Base-by-base conservation (phyloP, 1,140 invertebrate genomes). In the Oncopodura yosiiana region DNA sequence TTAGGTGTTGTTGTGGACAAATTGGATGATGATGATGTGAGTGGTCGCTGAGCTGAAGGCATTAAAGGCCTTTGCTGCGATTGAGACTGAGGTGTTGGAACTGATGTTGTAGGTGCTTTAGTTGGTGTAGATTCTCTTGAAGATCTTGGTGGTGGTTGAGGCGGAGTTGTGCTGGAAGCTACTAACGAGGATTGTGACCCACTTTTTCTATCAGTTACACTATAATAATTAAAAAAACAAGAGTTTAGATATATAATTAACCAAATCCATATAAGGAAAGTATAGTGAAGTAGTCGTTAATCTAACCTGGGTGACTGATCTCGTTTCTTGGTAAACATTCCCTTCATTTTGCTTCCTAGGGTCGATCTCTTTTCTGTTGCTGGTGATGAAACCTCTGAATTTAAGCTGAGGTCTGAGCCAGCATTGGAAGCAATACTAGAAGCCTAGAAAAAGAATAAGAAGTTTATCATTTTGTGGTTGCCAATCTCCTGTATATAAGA, bases 401-500 rank as follows among this genome's bases (percentile, higher is more conserved):
- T 84, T 58, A 84, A 76, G 61, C 87, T 85, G 0, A 85, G 87
- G 63, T 83, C 83, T 11, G 83, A 86, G 32, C 69, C 81, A 82
- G 75, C 83, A 71, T 72, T 77, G 67, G 64, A 73, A 58, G 44
- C 59, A 38, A 66, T 49, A 39, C 59, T 36, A 26, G 53, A 41
- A 14, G 53, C 57, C 61, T 63, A 53, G 53, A 53, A 59, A 61
- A 44, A 50, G 36, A 24, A 37, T 46, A 51, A n/a, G n/a, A n/a
- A n/a, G n/a, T n/a, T n/a, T 32, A 19, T 43, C 39, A 53, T 49
- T 60, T 65, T 57, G n/a, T 62, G 14, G 63, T 61, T 55, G 67
- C 29, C 27, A 44, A 44, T 58, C 61, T 59, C 19, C 26, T 19
- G 43, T 62, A 56, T 32, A 66, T 57, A 57, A 66, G 68, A 44